Base-by-base conservation (phyloP, 2,797 vertebrate genomes). In the Malurus splendens region DNA sequence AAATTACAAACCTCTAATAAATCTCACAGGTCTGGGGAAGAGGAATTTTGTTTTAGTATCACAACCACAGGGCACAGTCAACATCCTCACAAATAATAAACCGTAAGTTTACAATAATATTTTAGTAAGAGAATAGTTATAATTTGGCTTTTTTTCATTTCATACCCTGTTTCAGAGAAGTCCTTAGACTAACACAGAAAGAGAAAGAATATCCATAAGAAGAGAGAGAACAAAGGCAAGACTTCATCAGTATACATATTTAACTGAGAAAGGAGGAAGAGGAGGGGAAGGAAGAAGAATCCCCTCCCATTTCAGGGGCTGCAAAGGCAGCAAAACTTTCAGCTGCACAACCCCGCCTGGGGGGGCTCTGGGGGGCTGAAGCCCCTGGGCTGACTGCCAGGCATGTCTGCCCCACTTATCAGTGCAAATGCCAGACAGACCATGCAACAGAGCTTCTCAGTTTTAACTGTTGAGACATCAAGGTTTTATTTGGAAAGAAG, bases 331-430 rank as follows among this genome's bases (percentile, higher is more conserved):
- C 48, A 76, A 2, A 72, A 67, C 59, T 66, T 24, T 42, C 32
- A 80, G 47, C 70, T 62, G 67, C 56, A 88, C 33, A 80, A 38
- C 39, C 68, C 64, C 66, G 38, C 28, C 38, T 5, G 0, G 17
- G 33, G 78, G 36, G 32, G 27, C 13, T 93, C 64, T 2, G 4
- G 70, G 75, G 54, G 76, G 77, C 55, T 82, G 66, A 78, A 89
- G 74, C 44, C 82, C 89, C 52, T 36, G 82, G 93, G 92, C 90
- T 87, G 77, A 45, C n/a, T 72, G 93, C 93, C 87, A 93, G 81
- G 56, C 61, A 41, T 75, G 82, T 84, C 93, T 90, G 93, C 74
- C 90, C 89, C 88, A 94, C 85, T 92, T 87, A 90, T 38, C 84
- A 61, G 61, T 51, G 54, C 79, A 82, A 94, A 82, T n/a, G 79